Evolutionary conservation across 2,888 invertebrate species (phyloP), one percentile per base, ranked within the genome.

Genomic region (Melipona beecheii): DNA sequence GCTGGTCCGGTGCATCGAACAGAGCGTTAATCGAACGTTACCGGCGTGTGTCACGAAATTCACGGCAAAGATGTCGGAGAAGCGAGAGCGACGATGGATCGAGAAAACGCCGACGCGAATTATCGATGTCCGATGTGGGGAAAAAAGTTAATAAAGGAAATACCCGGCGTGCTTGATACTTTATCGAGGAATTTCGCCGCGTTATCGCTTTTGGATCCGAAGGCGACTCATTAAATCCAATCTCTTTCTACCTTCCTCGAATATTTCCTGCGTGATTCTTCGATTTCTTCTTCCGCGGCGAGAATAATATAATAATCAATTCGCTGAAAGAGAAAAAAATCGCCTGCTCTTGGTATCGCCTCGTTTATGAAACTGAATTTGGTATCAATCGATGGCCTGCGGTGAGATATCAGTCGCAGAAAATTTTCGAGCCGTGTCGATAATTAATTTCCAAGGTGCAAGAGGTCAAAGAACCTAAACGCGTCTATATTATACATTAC

Each of bases 131-230:
- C 87, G 85, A 87, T 89, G 87, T 79, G 79, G 81, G 83, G 78
- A 89, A 91, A 92, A 92, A 93, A 81, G 92, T 93, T 93, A 92
- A 93, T 93, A 93, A 93, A 91, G 92, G 92, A 93, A 93, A 93
- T 93, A 94, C 92, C 90, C 88, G 84, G 81, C 85, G 85, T 83
- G 85, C 92, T 91, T 86, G 85, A 86, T 89, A 89, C 87, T 90
- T 84, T 92, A 92, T 91, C 90, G 92, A 87, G 86, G 89, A 83
- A 92, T 92, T 92, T 88, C 72, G n/a, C 75, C 85, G 75, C 82
- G 81, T 75, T 86, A 86, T 85, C 79, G 82, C 77, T 78, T 84
- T 80, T 86, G 58, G 66, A 84, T 86, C 88, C 86, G 86, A 86
- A 68, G 88, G 88, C 85, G 90, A 88, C 89, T 91, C 90, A 91